Evolutionary conservation across 2,797 vertebrate genomes (phyloP), one percentile per base, ranked within the genome.

Genomic region (Alfaro cultratus): DNA sequence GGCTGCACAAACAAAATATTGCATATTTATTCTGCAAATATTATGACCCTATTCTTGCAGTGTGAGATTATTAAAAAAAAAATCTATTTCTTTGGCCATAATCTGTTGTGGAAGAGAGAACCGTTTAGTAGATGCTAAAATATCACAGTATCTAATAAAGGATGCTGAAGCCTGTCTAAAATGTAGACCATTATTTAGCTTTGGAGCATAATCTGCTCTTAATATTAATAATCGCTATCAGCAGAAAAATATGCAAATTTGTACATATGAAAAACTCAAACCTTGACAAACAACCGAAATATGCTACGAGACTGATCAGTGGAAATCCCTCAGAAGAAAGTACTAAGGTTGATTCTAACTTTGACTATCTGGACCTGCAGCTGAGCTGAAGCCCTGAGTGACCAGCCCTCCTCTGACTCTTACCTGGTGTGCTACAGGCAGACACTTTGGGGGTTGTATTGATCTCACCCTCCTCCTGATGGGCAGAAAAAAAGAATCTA

Each of bases 371-470:
- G 73, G 2, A 1, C 4, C 85, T 36, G 47, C 62, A 1, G 43
- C 4, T 51, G 31, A 39, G 46, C 29, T 18, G 18, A 55, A 41
- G 34, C 21, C n/a, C 36, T 18, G 49, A 74, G 75, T 76, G 77
- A 74, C 64, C 80, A 85, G 13, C n/a, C 15, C 45, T 23, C 23
- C 39, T 45, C 60, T 26, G 51, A 74, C 51, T 91, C 96, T 96
- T 92, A 99, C 98, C 98, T 94, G 98, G 97, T 90, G 98, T 99
- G 96, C 96, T 98, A 95, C 97, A 97, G 92, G 97, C 97, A 55
- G 97, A 96, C 85, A 96, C 94, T 94, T 98, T 99, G 51, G 97
- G 95, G 89, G 95, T 93, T 23, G 96, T 91, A 89, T 96, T 95
- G 16, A 88, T 94, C 73, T 99, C 97, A 31, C 95, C 82, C 53